Evolutionary conservation across 2,797 vertebrate genomes (phyloP).

Genomic region (Podargus strigoides): DNA sequence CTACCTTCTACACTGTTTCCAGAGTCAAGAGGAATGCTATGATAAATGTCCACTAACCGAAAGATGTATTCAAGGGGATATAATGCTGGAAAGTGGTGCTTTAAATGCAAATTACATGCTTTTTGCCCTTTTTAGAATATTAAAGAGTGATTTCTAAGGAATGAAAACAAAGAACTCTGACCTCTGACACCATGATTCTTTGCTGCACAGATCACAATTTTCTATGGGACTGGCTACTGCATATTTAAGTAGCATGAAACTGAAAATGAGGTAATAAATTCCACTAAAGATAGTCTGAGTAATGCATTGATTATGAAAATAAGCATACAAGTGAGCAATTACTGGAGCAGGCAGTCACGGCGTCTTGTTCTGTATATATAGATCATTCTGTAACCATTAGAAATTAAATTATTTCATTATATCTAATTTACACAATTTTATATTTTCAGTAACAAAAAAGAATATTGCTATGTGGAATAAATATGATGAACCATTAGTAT

Average conservation of each 20-base stretch:
- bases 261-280: constrained; percentile 74
- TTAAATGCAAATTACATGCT: constrained; percentile 75
- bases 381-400: constrained; percentile 52
- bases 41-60: constrained; percentile 72
- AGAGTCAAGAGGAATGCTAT: constrained; percentile 64
- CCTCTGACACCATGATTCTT: constrained; percentile 70
- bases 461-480: constrained; percentile 46
- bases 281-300: constrained; percentile 53
- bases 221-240: constrained; percentile 49
- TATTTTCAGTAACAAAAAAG: constrained; percentile 47
- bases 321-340: constrained; percentile 64
- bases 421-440: constrained; percentile 56
- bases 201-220: constrained; percentile 62
- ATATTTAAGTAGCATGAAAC: constrained; percentile 69
- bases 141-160: constrained; percentile 70
- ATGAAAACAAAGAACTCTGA: constrained; percentile 73
- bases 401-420: constrained; percentile 66
- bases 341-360: constrained; percentile 36
- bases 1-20: constrained; percentile 69
- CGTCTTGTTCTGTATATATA: constrained; percentile 49
- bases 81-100: constrained; percentile 57
- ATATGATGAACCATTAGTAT: constrained; percentile 26
- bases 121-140: constrained; percentile 69
- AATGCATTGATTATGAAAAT: constrained; percentile 67
- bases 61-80: constrained; percentile 60